These are phyloP conservation scores for Flabesymbios commensalis DNA, from an alignment of 2,888 invertebrate genomes.

Conservation along the genomic window DNA sequence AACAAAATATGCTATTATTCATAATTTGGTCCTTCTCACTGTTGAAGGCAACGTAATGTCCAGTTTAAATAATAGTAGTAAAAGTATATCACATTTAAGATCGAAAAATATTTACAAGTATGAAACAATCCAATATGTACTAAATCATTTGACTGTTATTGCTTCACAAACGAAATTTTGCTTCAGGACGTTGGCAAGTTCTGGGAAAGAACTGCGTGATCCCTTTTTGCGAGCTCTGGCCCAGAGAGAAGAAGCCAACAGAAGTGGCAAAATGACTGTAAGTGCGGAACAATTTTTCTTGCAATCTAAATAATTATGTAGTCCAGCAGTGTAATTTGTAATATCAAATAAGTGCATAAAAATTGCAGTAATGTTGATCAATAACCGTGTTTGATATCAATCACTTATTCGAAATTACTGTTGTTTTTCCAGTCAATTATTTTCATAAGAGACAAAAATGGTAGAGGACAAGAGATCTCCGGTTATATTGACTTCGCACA, in stretches of 20 bases:
- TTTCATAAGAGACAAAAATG: constrained; percentile 73
- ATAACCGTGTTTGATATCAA: too few relatives aligned
- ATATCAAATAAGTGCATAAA: not conserved
- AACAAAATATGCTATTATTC: not conserved
- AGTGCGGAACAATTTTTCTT: constrained; percentile 13
- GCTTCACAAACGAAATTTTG: too few relatives aligned
- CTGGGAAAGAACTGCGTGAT: constrained; percentile 67
- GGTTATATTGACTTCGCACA: constrained; percentile 83
- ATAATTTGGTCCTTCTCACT: too few relatives aligned
- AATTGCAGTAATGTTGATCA: too few relatives aligned
- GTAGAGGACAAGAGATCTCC: constrained; percentile 77
- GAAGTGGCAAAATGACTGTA: constrained; percentile 72
- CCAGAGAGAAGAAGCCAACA: constrained; percentile 74
- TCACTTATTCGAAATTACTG: too few relatives aligned
- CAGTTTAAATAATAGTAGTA: too few relatives aligned
- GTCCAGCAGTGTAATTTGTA: not conserved
- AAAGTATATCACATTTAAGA: too few relatives aligned
- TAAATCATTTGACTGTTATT: too few relatives aligned
- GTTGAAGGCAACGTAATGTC: too few relatives aligned
- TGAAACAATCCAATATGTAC: too few relatives aligned
- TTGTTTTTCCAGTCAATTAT: constrained; percentile 68
- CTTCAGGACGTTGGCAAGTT: constrained; percentile 57
- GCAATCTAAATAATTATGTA: not conserved
- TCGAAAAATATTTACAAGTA: too few relatives aligned
- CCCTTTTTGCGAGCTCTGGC: constrained; percentile 74